phyloP scores from a whole-genome alignment of 1,140 invertebrate genomes.

The Hydropsyche tenuis region DNA sequence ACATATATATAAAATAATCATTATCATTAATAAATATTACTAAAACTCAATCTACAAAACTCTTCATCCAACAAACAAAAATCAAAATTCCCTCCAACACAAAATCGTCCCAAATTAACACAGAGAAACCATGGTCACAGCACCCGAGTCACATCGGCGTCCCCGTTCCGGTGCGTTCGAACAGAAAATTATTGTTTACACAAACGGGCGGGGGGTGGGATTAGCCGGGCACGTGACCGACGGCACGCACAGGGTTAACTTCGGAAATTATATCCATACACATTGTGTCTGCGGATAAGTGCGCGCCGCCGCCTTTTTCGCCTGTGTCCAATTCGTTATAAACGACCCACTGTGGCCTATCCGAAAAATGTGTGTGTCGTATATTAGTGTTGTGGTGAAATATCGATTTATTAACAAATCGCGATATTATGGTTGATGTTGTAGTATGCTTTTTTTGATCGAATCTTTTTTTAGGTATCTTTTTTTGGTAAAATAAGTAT shows the following conservation, averaged over 20 bases:
- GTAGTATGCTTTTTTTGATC: too few species aligned
- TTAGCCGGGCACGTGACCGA: constrained; percentile 10
- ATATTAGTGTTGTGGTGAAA: not conserved
- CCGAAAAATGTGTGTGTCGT: too few species aligned
- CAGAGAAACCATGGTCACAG: not conserved
- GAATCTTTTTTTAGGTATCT: too few species aligned
- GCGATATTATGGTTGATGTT: not conserved
- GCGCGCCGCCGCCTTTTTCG: not conserved
- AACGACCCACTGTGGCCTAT: too few species aligned
- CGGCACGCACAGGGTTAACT: constrained; percentile 19
- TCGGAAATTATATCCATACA: not conserved
- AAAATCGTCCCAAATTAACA: too few species aligned
- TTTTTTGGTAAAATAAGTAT: too few species aligned
- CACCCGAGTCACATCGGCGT: not conserved
- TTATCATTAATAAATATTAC: too few species aligned
- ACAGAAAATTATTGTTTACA: constrained; percentile 35
- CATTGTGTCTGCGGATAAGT: constrained; percentile 3
- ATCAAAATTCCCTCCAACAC: too few species aligned
- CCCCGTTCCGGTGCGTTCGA: not conserved
- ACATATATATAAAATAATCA: too few species aligned
- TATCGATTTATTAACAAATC: not conserved
- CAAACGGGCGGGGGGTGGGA: constrained; percentile 10
- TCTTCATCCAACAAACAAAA: too few species aligned
- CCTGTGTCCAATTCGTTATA: not conserved
- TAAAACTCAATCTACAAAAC: too few species aligned